Percentiles rank a stretch among this genome's conserved stretches.
Evolutionary conservation across 2,113 vertebrate genomes (phyloP).

Genomic region (Sceloporus tristichus): DNA sequence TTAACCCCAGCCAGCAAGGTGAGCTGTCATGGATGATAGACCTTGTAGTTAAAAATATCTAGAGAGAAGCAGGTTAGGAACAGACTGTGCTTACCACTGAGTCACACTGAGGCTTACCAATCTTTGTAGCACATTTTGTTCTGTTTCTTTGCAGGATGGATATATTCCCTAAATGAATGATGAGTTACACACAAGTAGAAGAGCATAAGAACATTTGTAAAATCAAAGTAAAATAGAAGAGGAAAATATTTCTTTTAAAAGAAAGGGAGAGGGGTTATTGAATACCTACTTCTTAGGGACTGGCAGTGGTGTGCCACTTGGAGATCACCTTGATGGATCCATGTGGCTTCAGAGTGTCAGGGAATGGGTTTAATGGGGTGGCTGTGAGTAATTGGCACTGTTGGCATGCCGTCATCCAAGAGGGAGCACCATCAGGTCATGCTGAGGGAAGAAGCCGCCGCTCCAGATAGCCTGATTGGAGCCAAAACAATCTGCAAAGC

Average conservation of each 20-base stretch:
- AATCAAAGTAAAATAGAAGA: background rate
- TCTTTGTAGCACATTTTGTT: conserved; percentile 4
- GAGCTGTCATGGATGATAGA: too few relatives aligned
- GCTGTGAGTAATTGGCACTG: background rate
- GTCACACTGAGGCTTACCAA: background rate
- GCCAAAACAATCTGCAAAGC: background rate
- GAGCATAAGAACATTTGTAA: background rate
- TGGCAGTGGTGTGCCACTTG: too few relatives aligned
- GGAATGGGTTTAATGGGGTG: background rate
- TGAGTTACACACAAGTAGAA: background rate
- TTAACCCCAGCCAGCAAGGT: too few relatives aligned
- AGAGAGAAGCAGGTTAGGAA: too few relatives aligned
- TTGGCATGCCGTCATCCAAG: background rate
- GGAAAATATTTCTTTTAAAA: background rate
- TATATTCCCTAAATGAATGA: background rate
- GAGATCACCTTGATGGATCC: background rate
- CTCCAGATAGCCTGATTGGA: background rate
- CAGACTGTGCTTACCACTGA: background rate
- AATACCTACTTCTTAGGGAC: background rate
- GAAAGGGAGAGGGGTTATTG: background rate
- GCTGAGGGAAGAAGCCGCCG: background rate
- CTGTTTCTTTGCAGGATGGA: background rate
- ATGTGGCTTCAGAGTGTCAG: background rate
- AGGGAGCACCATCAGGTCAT: background rate
- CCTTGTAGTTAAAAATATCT: too few relatives aligned